Percentiles rank a stretch among this genome's conserved stretches.
Evolutionary conservation across 2,888 invertebrate species (phyloP).

Genomic region (Agrilus cyanescens): DNA sequence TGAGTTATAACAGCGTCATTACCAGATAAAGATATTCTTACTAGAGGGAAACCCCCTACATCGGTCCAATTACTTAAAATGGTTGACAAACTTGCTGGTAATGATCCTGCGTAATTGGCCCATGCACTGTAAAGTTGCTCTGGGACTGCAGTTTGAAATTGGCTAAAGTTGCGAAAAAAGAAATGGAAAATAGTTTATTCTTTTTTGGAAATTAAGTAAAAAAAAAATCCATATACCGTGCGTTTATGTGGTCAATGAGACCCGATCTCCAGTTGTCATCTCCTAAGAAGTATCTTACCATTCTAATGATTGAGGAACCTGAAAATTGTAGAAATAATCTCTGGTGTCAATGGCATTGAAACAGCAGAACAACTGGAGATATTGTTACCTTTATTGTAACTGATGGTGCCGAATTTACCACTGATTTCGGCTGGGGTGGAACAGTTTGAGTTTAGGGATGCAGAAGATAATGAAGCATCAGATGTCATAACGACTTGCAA

Average conservation of each 20-base stretch:
- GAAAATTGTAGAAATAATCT: too few species aligned
- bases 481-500: constrained; percentile 48
- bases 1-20: constrained; percentile 18
- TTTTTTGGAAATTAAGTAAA: not conserved
- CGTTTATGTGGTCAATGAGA: constrained; percentile 42
- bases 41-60: constrained; percentile 47
- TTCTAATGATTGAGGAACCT: constrained; percentile 43
- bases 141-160: constrained; percentile 36
- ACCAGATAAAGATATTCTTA: constrained; percentile 32
- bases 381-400: constrained; percentile 53
- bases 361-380: constrained; percentile 1
- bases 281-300: constrained; percentile 54
- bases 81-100: constrained; percentile 11
- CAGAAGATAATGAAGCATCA: constrained; percentile 46
- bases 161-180: constrained; percentile 24
- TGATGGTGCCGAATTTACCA: constrained; percentile 52
- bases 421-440: constrained; percentile 45
- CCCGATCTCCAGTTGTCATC: constrained; percentile 40
- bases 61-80: constrained; percentile 51
- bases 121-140: constrained; percentile 40
- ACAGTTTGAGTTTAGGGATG: constrained; percentile 43
- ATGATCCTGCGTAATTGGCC: constrained; percentile 20
- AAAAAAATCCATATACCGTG: constrained; percentile 34
- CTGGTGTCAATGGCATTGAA: too few species aligned
- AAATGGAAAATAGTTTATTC: not conserved